Conservation (phyloP, 2,113 vertebrate species). For the Phaethornis superciliosus region DNA sequence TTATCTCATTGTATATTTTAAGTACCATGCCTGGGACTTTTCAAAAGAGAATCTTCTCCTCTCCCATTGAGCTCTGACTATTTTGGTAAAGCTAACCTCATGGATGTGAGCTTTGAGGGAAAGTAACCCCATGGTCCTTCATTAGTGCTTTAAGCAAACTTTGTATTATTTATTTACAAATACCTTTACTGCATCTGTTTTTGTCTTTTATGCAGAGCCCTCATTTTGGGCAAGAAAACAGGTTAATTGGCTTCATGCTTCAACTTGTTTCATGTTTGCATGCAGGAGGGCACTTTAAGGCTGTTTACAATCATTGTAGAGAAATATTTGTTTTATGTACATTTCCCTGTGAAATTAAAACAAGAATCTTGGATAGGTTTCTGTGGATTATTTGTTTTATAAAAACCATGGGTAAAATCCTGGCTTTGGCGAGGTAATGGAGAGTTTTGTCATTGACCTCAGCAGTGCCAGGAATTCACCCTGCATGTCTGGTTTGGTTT, state of each 20-base stretch:
- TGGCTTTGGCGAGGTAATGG: not conserved
- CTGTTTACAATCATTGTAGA: not conserved
- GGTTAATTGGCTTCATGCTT: not conserved
- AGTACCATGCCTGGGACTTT: not conserved
- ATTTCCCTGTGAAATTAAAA: not conserved
- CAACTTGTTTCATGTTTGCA: not conserved
- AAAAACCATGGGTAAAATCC: not conserved
- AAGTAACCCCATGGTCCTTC: not conserved
- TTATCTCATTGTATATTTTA: not conserved
- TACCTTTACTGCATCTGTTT: not conserved
- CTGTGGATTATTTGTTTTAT: not conserved
- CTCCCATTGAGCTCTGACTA: accelerated
- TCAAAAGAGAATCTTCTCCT: not conserved
- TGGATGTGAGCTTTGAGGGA: not conserved
- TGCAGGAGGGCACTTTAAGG: not conserved
- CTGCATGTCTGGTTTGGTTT: not conserved
- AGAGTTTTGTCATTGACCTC: not conserved
- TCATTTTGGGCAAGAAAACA: not conserved
- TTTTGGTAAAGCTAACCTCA: not conserved
- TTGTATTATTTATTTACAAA: not conserved
- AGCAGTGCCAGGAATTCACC: not conserved
- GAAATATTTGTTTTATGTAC: not conserved
- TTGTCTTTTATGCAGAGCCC: not conserved
- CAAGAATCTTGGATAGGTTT: not conserved
- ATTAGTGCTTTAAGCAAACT: not conserved